Evolutionary conservation across 2,797 vertebrate species (phyloP).

Genomic region (Syndactyla subalaris): DNA sequence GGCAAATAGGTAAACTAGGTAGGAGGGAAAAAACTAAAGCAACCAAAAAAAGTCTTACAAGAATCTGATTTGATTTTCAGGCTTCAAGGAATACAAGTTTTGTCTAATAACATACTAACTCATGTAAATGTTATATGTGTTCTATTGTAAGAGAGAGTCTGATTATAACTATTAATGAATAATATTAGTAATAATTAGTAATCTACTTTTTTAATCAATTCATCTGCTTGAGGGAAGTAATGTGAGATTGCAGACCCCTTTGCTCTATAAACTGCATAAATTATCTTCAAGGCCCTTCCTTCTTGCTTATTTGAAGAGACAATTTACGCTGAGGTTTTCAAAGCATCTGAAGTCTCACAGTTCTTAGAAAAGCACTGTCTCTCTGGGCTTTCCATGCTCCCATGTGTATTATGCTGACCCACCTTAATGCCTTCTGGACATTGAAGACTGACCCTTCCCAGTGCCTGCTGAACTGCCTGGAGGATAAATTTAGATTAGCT

Average conservation of each 20-base stretch:
- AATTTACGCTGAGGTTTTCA: not conserved
- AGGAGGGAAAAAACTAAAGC: fast-evolving
- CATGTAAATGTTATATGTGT: not conserved
- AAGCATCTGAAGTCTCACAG: not conserved
- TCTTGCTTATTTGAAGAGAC: not conserved
- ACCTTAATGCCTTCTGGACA: not conserved
- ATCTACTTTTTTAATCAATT: not conserved
- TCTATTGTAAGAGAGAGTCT: not conserved
- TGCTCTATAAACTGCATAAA: not conserved
- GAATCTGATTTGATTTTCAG: not conserved
- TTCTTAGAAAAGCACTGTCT: not conserved
- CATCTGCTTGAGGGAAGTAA: not conserved
- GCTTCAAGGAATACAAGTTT: not conserved
- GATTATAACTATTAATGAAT: not conserved
- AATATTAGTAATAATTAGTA: not conserved
- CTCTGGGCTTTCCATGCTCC: not conserved
- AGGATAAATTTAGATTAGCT: not conserved
- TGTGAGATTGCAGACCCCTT: not conserved
- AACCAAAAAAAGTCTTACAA: not conserved
- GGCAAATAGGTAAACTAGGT: not conserved
- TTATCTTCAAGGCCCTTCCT: not conserved
- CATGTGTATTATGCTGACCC: not conserved
- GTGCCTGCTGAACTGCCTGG: not conserved
- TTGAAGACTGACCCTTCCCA: not conserved
- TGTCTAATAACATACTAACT: not conserved